These are phyloP conservation scores for Hydrocynus forskahlii DNA, from an alignment of 2,797 vertebrate genomes.

Conservation along the genomic window DNA sequence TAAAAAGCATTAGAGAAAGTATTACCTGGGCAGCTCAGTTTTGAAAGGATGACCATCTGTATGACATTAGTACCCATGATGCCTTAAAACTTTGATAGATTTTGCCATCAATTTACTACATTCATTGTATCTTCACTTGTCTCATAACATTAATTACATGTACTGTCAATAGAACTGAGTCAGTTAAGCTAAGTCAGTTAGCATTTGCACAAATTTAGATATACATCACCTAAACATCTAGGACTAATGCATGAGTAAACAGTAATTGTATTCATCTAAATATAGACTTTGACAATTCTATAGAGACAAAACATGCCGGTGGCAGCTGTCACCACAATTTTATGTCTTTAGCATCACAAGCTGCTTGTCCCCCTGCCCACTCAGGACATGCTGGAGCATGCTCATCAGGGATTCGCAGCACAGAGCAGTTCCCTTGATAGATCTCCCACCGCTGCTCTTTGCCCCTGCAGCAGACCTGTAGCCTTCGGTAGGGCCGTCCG, in stretches of 20 bases:
- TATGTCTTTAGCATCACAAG: background rate
- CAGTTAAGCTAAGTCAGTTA: slow-evolving; percentile 43
- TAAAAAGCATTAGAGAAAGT: too few relatives aligned
- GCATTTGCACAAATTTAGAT: slow-evolving; percentile 38
- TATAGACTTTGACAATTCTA: background rate
- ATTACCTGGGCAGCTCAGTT: too few relatives aligned
- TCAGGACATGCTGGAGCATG: slow-evolving; percentile 15
- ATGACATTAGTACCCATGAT: too few relatives aligned
- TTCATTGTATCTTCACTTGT: background rate
- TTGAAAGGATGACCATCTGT: too few relatives aligned
- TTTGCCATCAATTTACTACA: background rate
- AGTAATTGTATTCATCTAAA: background rate
- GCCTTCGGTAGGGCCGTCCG: slow-evolving; percentile 40
- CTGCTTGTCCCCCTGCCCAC: background rate
- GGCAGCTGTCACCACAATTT: slow-evolving; percentile 4
- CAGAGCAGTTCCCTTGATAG: slow-evolving; percentile 50
- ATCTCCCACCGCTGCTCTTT: slow-evolving; percentile 47
- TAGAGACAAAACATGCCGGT: background rate
- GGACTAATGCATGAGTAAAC: slow-evolving; percentile 23
- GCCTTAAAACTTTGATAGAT: background rate
- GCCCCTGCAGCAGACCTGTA: slow-evolving; percentile 44
- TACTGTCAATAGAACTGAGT: slow-evolving; percentile 27
- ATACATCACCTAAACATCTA: slow-evolving; percentile 18
- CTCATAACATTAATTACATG: background rate
- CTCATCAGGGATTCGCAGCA: slow-evolving; percentile 54